A percentile compares a stretch with the other conserved stretches of the same genome.
Conservation (phyloP, 2,888 invertebrate genomes). For the Perdita meconis region DNA sequence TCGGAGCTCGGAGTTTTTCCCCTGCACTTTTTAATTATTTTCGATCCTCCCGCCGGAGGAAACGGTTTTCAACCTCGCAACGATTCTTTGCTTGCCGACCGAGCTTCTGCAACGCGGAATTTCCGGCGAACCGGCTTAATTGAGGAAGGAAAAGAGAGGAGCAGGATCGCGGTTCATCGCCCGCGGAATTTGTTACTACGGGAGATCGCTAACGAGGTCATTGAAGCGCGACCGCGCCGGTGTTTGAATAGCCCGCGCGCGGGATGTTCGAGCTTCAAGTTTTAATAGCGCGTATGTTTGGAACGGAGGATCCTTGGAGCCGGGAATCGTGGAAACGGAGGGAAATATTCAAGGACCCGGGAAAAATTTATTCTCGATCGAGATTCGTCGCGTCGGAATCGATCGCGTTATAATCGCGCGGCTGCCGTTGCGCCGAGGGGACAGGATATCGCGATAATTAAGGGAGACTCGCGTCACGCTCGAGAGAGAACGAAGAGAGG, state of each 20-base stretch:
- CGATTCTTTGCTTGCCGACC: neutral
- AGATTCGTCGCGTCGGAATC: neutral
- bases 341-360: too few relatives aligned
- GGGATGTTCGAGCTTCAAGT: neutral
- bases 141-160: neutral
- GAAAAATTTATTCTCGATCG: too few relatives aligned
- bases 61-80: neutral
- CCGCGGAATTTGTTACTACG: neutral
- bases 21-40: neutral
- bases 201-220: neutral
- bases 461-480: slow-evolving; percentile 14
- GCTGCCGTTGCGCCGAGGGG: slow-evolving; percentile 17
- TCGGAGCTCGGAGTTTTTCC: neutral
- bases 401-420: neutral
- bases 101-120: neutral
- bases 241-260: neutral
- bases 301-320: too few relatives aligned
- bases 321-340: too few relatives aligned
- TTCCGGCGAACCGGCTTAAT: neutral
- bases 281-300: neutral
- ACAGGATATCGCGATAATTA: slow-evolving; percentile 40
- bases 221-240: neutral
- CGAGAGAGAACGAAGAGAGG: neutral
- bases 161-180: neutral
- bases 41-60: neutral